Evolutionary conservation across 2,113 vertebrate genomes (phyloP), one percentile per base, ranked within the genome.

Genomic region (Pelmatolapia mariae): DNA sequence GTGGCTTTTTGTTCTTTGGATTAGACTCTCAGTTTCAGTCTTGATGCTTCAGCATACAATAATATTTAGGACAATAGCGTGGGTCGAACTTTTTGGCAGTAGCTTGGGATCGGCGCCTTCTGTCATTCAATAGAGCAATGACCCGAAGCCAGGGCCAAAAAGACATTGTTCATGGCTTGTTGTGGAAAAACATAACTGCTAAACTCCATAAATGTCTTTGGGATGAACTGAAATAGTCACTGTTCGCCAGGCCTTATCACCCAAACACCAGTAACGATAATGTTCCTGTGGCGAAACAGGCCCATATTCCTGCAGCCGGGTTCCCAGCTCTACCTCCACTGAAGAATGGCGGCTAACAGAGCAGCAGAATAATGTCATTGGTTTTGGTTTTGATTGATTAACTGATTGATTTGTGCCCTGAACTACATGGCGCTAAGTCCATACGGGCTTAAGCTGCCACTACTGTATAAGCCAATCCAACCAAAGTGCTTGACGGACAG

Each of bases 351-450:
- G 3, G 59, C 54, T 59, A n/a, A 87, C 57, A 82, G 16, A 36
- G 31, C 13, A 83, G 68, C 47, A 84, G 38, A 86, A 86, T 57
- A 40, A 83, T 45, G 43, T 18, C 53, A 10, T 38, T 76, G 56
- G 22, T 45, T 89, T 81, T 33, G 68, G 40, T 68, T 87, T 78
- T 85, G 26, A 91, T 76, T 82, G 81, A 90, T 85, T 68, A 15
- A 66, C 50, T 80, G 26, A 87, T 86, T 84, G 76, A 87, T 91
- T 89, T 43, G 36, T 87, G 38, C 76, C 47, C 45, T 86, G 47
- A 66, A 59, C n/a, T 61, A 81, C 61, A 85, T 29, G 43, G 22
- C 24, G 10, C 26, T 31, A 52, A 18, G 80, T 50, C 54, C 50
- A 63, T 84, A 24, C 53, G 31, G 43, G 81, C 47, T 68, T 59